phyloP scores from a whole-genome alignment of 2,797 vertebrate species.

The Sebastes dallii region DNA sequence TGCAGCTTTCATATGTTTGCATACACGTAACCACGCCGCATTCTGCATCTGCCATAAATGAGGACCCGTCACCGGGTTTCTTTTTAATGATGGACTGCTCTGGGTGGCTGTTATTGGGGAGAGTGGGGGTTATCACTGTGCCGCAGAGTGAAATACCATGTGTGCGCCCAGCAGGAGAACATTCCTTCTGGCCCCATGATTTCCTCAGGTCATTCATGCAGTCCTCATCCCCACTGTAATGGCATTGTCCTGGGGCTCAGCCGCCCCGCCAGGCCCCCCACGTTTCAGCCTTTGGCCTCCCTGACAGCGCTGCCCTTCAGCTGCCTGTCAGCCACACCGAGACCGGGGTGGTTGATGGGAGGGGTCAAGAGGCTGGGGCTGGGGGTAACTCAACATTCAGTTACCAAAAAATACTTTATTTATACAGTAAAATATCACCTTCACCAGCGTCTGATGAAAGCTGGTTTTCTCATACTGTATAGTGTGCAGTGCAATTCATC shows the following conservation, averaged over 20 bases:
- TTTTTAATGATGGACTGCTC: conserved; percentile 65
- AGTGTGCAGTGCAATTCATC: neutral
- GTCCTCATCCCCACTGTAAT: conserved; percentile 79
- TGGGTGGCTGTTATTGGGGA: conserved; percentile 58
- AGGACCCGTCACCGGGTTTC: conserved; percentile 38
- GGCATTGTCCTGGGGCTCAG: conserved; percentile 74
- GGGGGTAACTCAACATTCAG: conserved; percentile 7
- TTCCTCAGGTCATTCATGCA: conserved; percentile 85
- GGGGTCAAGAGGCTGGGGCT: conserved; percentile 18
- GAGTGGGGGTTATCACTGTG: conserved; percentile 70
- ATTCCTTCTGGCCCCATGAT: conserved; percentile 87
- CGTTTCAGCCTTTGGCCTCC: conserved; percentile 68
- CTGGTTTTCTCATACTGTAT: neutral
- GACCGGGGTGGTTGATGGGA: conserved; percentile 29
- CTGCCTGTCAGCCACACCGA: conserved; percentile 66
- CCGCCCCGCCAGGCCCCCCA: conserved; percentile 68
- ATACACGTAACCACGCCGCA: neutral
- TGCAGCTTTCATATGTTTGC: conserved; percentile 11
- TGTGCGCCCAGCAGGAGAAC: conserved; percentile 89
- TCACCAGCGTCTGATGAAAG: neutral
- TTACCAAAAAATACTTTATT: neutral
- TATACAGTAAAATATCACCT: neutral
- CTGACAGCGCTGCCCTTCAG: conserved; percentile 72
- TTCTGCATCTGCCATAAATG: conserved; percentile 34
- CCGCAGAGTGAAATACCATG: conserved; percentile 88